Conservation (phyloP, 2,888 invertebrate genomes). For the Drosophila barbarae region DNA sequence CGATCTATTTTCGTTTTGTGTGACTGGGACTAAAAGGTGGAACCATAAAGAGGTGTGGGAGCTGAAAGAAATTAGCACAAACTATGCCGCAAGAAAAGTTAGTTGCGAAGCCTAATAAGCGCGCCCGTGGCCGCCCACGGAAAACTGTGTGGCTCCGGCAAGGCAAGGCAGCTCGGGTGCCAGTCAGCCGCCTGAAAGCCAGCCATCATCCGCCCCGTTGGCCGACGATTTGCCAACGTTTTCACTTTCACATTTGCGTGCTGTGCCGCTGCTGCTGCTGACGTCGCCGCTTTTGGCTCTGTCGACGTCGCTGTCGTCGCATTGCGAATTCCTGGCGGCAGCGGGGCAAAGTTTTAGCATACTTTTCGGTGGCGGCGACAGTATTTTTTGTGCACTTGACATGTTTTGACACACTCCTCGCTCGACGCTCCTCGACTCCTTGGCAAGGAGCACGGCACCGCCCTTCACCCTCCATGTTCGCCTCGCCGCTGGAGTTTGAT, state of each 20-base stretch:
- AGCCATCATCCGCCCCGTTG: constrained; percentile 23
- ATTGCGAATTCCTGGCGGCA: constrained; percentile 55
- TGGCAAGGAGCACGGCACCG: constrained; percentile 3
- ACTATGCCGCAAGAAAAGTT: constrained; percentile 41
- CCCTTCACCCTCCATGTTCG: constrained; percentile 45
- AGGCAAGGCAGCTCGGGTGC: not conserved
- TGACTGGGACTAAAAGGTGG: not conserved
- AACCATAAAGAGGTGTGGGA: too few relatives aligned
- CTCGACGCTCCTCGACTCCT: constrained; percentile 23
- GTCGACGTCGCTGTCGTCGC: constrained; percentile 55
- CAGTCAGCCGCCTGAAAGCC: not conserved
- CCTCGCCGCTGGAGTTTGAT: constrained; percentile 60
- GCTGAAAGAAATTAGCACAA: constrained; percentile 41
- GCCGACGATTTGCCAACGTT: constrained; percentile 56
- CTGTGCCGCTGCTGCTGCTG: constrained; percentile 13
- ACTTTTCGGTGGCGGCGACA: constrained; percentile 63
- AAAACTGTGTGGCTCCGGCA: not conserved
- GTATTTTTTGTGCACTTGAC: constrained; percentile 72
- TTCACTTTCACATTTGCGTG: constrained; percentile 63
- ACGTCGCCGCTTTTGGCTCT: constrained; percentile 19
- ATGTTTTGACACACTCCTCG: constrained; percentile 69
- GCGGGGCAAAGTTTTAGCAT: constrained; percentile 57
- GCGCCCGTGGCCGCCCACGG: constrained; percentile 19
- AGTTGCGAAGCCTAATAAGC: constrained; percentile 40
- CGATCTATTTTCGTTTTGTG: constrained; percentile 4